Percentiles rank a stretch among this genome's conserved stretches.
These are phyloP conservation scores for Ophiodon elongatus DNA, from an alignment of 2,113 vertebrate species.

Conservation along the genomic window DNA sequence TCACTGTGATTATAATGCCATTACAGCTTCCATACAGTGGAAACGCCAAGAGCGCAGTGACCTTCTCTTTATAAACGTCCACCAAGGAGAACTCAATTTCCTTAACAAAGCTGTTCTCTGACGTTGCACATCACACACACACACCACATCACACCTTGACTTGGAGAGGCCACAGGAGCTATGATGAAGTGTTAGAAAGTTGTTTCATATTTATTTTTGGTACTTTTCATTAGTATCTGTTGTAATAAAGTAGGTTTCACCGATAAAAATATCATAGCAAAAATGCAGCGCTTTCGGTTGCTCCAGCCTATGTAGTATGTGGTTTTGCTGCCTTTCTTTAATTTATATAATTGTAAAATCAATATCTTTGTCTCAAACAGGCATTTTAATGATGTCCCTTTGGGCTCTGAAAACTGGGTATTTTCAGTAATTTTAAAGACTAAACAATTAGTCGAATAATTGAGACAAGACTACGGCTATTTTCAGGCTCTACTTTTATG, in stretches of 20 bases:
- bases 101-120: slow-evolving; percentile 28
- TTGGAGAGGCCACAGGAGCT: neutral
- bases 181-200: slow-evolving; percentile 2
- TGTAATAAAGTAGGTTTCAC: neutral
- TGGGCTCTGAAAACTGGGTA: neutral
- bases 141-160: no score
- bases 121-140: neutral
- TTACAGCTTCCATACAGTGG: slow-evolving; percentile 39
- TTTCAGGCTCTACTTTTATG: neutral
- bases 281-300: neutral
- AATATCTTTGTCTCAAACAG: neutral
- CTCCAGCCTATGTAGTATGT: neutral
- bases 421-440: neutral
- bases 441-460: neutral
- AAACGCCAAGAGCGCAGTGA: slow-evolving; percentile 13
- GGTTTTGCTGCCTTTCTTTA: neutral
- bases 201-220: neutral
- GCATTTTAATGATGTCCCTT: neutral
- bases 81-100: slow-evolving; percentile 31
- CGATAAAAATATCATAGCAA: neutral
- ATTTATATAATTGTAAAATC: neutral
- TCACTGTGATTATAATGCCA: slow-evolving; percentile 36
- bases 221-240: slow-evolving; percentile 5
- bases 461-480: neutral
- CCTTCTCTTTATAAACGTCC: slow-evolving; percentile 22